A percentile compares a stretch with the other conserved stretches of the same genome.
Evolutionary conservation across 1,140 invertebrate species (phyloP).

Genomic region (Sinella curviseta): DNA sequence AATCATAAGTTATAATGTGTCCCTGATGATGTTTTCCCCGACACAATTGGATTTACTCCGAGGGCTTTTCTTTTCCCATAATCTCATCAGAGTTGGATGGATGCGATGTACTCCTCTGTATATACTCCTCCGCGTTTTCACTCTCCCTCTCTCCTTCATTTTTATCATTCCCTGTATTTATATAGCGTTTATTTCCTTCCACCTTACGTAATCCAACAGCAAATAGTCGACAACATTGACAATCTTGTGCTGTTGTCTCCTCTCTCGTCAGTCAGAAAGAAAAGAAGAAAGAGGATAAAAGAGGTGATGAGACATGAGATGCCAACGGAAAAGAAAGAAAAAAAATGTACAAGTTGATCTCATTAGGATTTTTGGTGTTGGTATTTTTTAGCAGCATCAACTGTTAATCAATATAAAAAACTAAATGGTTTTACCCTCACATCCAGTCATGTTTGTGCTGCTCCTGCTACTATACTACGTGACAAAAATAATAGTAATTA

Average conservation of each 20-base stretch:
- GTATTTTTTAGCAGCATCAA: background rate
- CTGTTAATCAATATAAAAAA: background rate
- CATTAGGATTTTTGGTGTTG: background rate
- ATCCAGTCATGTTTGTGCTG: background rate
- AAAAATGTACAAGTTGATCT: background rate
- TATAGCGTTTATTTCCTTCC: background rate
- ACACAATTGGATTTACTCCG: conserved; percentile 7
- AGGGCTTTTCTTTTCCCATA: background rate
- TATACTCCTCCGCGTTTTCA: too few species aligned
- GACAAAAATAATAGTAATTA: background rate
- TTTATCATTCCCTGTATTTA: too few species aligned
- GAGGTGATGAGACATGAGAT: background rate
- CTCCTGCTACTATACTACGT: background rate
- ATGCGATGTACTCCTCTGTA: too few species aligned
- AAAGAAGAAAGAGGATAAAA: background rate
- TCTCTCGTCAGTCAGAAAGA: background rate
- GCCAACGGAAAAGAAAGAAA: background rate
- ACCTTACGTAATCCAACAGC: background rate
- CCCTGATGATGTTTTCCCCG: background rate
- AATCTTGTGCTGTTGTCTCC: background rate
- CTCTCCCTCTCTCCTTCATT: too few species aligned
- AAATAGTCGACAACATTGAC: background rate
- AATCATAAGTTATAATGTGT: conserved; percentile 7
- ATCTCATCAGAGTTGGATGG: background rate
- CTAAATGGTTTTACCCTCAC: background rate